phyloP scores from a whole-genome alignment of 2,113 vertebrate species.

The Muscicapa adusta region DNA sequence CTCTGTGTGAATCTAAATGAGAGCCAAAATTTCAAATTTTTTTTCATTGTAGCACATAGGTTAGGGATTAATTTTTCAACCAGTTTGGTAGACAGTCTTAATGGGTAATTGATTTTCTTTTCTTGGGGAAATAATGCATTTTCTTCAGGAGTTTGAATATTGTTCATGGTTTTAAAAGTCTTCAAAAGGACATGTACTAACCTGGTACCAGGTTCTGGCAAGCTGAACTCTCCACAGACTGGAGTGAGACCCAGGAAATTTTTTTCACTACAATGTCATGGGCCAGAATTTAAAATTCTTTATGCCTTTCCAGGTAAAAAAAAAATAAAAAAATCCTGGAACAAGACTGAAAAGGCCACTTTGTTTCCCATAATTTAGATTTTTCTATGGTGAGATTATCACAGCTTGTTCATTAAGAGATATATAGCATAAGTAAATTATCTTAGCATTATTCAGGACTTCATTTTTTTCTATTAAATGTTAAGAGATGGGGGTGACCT shows the following conservation, averaged over 20 bases:
- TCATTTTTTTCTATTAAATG: not conserved
- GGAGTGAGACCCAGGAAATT: not conserved
- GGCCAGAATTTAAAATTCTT: not conserved
- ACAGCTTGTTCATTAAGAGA: not conserved
- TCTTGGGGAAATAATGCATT: not conserved
- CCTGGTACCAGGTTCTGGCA: not conserved
- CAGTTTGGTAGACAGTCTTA: not conserved
- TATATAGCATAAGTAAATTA: not conserved
- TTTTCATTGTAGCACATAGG: not conserved
- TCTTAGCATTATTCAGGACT: not conserved
- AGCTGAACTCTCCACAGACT: not conserved
- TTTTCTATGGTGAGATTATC: not conserved
- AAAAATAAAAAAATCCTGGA: not conserved
- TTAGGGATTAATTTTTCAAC: not conserved
- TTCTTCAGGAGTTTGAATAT: not conserved
- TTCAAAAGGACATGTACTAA: not conserved
- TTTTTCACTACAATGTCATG: not conserved
- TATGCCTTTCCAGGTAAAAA: not conserved
- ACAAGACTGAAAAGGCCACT: not conserved
- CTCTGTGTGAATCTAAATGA: not conserved
- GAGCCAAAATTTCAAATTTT: not conserved
- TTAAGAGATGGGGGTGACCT: not conserved
- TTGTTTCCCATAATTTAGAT: not conserved
- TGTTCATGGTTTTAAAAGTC: not conserved
- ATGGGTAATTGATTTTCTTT: not conserved